A percentile compares a stretch with the other conserved stretches of the same genome.
These are phyloP conservation scores for Polyommatus icarus DNA, from an alignment of 2,888 invertebrate genomes.

Conservation along the genomic window DNA sequence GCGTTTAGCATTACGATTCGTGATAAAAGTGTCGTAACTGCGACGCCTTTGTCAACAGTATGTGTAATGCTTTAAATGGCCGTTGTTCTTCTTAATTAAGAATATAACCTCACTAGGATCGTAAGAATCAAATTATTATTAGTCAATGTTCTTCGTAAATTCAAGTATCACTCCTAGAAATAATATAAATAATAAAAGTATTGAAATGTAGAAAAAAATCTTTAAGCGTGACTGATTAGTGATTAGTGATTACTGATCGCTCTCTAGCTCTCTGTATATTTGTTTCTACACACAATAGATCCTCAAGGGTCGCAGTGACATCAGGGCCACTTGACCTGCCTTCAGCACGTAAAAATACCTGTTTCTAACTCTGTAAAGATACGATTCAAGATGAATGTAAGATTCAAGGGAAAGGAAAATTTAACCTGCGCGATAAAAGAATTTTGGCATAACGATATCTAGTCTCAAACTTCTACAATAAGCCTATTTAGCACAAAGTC, in stretches of 20 bases:
- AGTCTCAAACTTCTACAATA: not conserved
- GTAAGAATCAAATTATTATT: not conserved
- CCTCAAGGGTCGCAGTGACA: no score
- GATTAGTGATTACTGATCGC: not conserved
- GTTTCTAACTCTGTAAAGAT: not conserved
- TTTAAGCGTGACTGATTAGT: not conserved
- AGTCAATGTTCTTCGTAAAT: not conserved
- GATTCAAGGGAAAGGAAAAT: not conserved
- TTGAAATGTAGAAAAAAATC: not conserved
- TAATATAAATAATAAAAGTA: not conserved
- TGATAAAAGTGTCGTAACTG: conserved; percentile 72
- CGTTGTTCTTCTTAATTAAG: conserved; percentile 31
- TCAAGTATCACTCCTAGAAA: not conserved
- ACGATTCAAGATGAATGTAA: no score
- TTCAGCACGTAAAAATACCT: no score
- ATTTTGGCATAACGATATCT: not conserved
- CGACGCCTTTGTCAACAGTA: conserved; percentile 66
- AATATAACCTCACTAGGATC: not conserved
- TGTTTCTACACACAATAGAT: no score
- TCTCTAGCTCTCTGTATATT: no score
- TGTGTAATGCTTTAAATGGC: conserved; percentile 63
- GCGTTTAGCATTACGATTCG: conserved; percentile 61
- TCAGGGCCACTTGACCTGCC: no score
- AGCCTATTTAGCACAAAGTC: not conserved
- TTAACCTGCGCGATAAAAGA: not conserved